Conservation (phyloP, 2,113 vertebrate genomes). For the Ahaetulla prasina region DNA sequence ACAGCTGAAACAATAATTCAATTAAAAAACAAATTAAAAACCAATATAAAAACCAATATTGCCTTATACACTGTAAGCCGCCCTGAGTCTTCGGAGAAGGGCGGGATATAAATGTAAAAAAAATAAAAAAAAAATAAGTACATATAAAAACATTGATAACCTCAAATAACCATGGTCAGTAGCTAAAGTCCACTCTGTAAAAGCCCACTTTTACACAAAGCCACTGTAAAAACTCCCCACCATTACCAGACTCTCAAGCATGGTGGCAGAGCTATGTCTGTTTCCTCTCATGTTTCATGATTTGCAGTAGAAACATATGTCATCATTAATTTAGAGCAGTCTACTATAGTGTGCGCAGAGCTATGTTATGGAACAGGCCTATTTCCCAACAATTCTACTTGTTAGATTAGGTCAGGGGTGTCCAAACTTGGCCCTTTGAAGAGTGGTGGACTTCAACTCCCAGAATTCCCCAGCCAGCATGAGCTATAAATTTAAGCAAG, state of each 20-base stretch:
- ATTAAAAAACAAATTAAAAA: neutral
- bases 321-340: neutral
- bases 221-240: neutral
- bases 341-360: neutral
- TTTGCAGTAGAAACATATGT: neutral
- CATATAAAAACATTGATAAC: neutral
- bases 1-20: neutral
- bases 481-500: too few species aligned
- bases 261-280: neutral
- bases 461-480: too few species aligned
- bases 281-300: neutral
- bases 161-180: neutral
- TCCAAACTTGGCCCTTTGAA: too few species aligned
- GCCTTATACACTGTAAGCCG: too few species aligned
- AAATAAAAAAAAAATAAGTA: too few species aligned
- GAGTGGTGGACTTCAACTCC: too few species aligned
- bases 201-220: neutral
- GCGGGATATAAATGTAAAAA: too few species aligned
- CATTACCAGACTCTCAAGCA: neutral
- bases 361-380: neutral
- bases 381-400: neutral
- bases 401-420: too few species aligned
- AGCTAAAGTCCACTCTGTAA: neutral
- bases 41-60: neutral
- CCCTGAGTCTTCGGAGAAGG: too few species aligned